These are phyloP conservation scores for Calliphora vicina DNA, from an alignment of 1,140 invertebrate species.

Conservation along the genomic window DNA sequence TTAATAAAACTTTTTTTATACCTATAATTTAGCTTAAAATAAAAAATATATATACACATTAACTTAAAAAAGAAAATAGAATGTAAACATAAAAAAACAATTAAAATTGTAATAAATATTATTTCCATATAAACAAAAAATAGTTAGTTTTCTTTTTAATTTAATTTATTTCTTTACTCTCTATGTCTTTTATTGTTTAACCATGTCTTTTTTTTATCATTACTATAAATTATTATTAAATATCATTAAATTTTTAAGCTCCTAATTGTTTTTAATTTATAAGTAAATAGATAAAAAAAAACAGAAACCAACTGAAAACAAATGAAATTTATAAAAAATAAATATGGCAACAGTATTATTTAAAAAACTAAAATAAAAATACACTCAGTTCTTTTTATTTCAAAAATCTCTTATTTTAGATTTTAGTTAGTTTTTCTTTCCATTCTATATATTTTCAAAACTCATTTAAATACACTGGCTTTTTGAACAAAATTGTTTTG, in stretches of 20 bases:
- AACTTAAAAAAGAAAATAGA: slow-evolving; percentile 14
- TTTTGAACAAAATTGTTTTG: neutral
- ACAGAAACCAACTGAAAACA: slow-evolving; percentile 30
- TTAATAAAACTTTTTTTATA: slow-evolving; percentile 17
- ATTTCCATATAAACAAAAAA: neutral
- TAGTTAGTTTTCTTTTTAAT: slow-evolving; percentile 24
- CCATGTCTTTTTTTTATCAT: slow-evolving; percentile 41
- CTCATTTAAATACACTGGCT: neutral
- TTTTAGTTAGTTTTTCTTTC: neutral
- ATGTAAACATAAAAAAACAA: slow-evolving; percentile 10
- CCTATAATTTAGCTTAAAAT: slow-evolving; percentile 47
- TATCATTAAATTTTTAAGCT: slow-evolving; percentile 41
- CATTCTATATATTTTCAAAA: neutral
- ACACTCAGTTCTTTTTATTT: slow-evolving; percentile 34
- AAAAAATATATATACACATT: neutral
- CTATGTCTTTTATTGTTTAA: neutral
- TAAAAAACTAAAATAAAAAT: slow-evolving; percentile 37
- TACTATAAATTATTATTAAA: slow-evolving; percentile 57
- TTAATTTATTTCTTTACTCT: neutral
- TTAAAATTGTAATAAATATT: neutral
- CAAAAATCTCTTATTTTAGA: slow-evolving; percentile 40
- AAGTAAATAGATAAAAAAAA: slow-evolving; percentile 6
- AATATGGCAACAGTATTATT: slow-evolving; percentile 46
- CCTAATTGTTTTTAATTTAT: slow-evolving; percentile 35
- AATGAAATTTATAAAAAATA: slow-evolving; percentile 49